Percentiles rank a stretch among this genome's conserved stretches.
Evolutionary conservation across 2,888 invertebrate genomes (phyloP).

Genomic region (Malacosoma neustria): DNA sequence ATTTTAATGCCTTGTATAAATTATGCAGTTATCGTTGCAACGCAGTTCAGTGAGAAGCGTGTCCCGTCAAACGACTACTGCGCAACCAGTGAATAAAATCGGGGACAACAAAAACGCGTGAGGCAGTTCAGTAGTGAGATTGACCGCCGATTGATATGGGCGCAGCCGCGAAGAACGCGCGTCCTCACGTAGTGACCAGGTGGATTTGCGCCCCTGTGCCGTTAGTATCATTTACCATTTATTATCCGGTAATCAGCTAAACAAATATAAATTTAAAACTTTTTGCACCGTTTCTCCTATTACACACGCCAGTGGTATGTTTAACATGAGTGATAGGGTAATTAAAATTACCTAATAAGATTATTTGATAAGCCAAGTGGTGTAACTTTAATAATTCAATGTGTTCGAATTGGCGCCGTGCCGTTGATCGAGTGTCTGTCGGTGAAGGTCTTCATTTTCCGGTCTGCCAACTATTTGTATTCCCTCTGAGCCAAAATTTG

Average conservation of each 20-base stretch:
- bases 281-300: conserved; percentile 13
- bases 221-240: conserved; percentile 38
- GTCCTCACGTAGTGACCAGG: conserved; percentile 65
- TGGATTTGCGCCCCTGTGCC: conserved; percentile 65
- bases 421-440: conserved; percentile 28
- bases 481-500: conserved; percentile 32
- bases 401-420: conserved; percentile 38
- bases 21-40: conserved; percentile 48
- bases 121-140: conserved; percentile 41
- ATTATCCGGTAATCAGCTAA: conserved; percentile 14
- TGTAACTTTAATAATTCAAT: background rate
- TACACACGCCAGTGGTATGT: background rate
- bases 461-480: conserved; percentile 50
- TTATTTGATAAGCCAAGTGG: background rate
- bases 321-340: conserved; percentile 6
- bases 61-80: conserved; percentile 45
- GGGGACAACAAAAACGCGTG: conserved; percentile 40
- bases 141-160: conserved; percentile 63
- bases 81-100: conserved; percentile 65
- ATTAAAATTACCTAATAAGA: conserved; percentile 4
- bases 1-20: conserved; percentile 36
- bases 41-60: conserved; percentile 49
- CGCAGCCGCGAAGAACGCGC: conserved; percentile 62
- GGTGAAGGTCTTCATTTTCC: conserved; percentile 39
- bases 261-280: conserved; percentile 8